These are phyloP conservation scores for Formica exsecta DNA, from an alignment of 1,140 invertebrate species.

Conservation along the genomic window DNA sequence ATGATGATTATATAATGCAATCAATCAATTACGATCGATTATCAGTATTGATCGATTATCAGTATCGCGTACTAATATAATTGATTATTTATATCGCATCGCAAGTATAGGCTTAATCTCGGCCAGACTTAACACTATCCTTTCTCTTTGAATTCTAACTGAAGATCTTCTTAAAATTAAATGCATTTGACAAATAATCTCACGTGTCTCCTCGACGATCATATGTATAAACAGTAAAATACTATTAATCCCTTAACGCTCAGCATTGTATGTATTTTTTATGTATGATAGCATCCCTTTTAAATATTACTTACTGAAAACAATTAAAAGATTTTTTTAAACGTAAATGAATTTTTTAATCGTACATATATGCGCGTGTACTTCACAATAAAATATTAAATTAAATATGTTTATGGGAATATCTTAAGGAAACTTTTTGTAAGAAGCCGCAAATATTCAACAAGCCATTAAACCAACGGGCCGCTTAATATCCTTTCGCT, in stretches of 20 bases:
- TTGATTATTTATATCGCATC: conserved; percentile 35
- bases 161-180: conserved; percentile 7
- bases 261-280: background rate
- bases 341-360: background rate
- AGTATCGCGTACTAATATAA: conserved; percentile 5
- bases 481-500: conserved; percentile 5
- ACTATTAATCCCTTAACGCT: conserved; percentile 15
- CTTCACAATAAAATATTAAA: background rate
- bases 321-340: background rate
- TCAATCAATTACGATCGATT: conserved; percentile 36
- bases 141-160: conserved; percentile 6
- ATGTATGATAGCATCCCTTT: background rate
- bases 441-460: background rate
- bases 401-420: background rate
- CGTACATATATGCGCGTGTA: background rate
- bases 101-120: background rate
- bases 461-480: conserved; percentile 6
- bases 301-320: background rate
- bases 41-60: conserved; percentile 30
- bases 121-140: background rate
- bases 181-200: conserved; percentile 11
- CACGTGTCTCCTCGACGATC: background rate
- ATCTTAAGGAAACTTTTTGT: background rate
- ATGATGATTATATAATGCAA: conserved; percentile 30
- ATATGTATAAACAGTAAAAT: conserved; percentile 29